Conservation (phyloP, 2,888 invertebrate genomes). For the Theretra japonica region DNA sequence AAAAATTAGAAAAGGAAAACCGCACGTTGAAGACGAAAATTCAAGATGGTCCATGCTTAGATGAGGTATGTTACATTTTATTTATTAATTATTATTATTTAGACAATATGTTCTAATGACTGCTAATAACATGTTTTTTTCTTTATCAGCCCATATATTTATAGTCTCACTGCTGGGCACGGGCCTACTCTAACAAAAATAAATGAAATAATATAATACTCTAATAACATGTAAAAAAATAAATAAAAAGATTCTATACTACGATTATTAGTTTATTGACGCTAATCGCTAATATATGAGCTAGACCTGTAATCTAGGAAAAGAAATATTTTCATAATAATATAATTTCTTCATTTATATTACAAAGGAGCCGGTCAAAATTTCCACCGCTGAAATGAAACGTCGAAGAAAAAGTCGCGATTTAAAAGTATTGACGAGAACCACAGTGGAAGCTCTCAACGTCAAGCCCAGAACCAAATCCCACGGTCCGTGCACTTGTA, state of each 20-base stretch:
- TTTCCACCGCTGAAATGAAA: conserved; percentile 51
- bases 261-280: no score
- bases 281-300: no score
- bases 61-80: conserved; percentile 58
- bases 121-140: no score
- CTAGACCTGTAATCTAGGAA: neutral
- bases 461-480: conserved; percentile 62
- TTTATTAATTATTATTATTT: conserved; percentile 25
- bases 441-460: conserved; percentile 70
- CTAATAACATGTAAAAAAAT: no score
- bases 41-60: conserved; percentile 44
- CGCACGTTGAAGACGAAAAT: conserved; percentile 58
- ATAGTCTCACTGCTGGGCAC: no score
- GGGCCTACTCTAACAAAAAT: no score
- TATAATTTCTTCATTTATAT: neutral
- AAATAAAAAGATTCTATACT: no score
- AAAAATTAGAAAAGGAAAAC: conserved; percentile 74
- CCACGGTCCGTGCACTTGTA: conserved; percentile 74
- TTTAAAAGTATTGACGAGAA: conserved; percentile 65
- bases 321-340: no score
- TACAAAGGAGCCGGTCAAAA: conserved; percentile 62
- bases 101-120: no score
- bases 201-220: no score
- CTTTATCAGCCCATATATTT: no score
- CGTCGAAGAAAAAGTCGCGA: conserved; percentile 55